Evolutionary conservation across 2,797 vertebrate species (phyloP).

Genomic region (Pangasius krempfi): DNA sequence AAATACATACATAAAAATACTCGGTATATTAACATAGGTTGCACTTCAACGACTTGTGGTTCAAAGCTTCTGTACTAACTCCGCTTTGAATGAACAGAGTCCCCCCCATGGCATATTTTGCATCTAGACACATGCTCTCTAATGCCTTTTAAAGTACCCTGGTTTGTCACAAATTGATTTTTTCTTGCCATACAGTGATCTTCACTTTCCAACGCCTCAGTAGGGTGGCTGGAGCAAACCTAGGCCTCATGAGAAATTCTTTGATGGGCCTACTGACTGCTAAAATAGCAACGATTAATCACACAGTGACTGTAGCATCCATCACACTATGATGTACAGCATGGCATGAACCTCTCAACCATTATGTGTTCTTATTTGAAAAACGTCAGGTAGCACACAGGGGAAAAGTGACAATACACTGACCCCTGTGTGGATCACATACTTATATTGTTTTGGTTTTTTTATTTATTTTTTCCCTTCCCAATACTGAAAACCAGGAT

Average conservation of each 20-base stretch:
- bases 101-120: neutral
- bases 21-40: neutral
- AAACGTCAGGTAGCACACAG: conserved; percentile 4
- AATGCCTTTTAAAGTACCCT: conserved; percentile 19
- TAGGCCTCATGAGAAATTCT: conserved; percentile 68
- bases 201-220: conserved; percentile 31
- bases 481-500: neutral
- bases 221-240: conserved; percentile 27
- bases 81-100: too few species aligned
- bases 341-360: neutral
- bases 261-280: conserved; percentile 72
- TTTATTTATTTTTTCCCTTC: neutral
- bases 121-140: neutral
- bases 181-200: conserved; percentile 27
- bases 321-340: conserved; percentile 28
- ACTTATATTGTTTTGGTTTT: neutral
- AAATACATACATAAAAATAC: neutral
- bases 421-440: neutral
- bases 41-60: neutral
- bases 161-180: conserved; percentile 40
- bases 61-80: neutral
- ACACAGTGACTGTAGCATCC: conserved; percentile 26
- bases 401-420: neutral
- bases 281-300: conserved; percentile 50
- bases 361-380: conserved; percentile 12